Percentiles rank a stretch among this genome's conserved stretches.
Conservation (phyloP, 2,797 vertebrate genomes). For the Borostomias antarcticus region DNA sequence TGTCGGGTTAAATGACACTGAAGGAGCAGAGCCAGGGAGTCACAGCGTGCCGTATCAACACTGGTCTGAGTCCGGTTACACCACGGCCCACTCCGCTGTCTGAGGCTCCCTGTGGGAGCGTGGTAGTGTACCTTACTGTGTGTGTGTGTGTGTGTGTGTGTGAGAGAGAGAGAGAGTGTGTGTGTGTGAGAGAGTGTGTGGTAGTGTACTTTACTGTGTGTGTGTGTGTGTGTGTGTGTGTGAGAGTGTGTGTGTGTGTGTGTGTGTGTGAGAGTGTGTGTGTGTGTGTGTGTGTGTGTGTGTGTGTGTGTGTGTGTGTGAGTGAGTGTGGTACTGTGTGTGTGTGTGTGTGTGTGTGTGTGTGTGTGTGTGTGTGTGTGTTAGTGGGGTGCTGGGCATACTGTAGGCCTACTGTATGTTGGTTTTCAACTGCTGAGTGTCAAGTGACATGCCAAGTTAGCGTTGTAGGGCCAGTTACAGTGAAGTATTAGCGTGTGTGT, state of each 20-base stretch:
- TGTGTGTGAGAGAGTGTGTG: background rate
- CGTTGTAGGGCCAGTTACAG: no score
- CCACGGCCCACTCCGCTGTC: conserved; percentile 38
- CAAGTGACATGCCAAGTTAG: no score
- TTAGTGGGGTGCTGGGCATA: no score
- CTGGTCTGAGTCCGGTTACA: conserved; percentile 50
- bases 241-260: background rate
- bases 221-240: background rate
- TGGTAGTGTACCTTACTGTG: background rate
- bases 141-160: background rate
- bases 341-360: background rate
- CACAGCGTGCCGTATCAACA: conserved; percentile 53
- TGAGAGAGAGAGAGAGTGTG: background rate
- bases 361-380: background rate
- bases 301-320: background rate
- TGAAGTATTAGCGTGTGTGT: no score
- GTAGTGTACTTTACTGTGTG: no score
- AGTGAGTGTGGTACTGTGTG: background rate
- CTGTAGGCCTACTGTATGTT: no score
- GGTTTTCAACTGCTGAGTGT: no score
- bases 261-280: background rate
- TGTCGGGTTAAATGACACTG: conserved; percentile 29
- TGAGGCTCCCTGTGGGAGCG: background rate
- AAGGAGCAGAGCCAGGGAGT: conserved; percentile 31
- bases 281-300: background rate